Percentiles rank a stretch among this genome's conserved stretches.
Conservation (phyloP, 1,140 invertebrate species). For the Drosophila mayri region DNA sequence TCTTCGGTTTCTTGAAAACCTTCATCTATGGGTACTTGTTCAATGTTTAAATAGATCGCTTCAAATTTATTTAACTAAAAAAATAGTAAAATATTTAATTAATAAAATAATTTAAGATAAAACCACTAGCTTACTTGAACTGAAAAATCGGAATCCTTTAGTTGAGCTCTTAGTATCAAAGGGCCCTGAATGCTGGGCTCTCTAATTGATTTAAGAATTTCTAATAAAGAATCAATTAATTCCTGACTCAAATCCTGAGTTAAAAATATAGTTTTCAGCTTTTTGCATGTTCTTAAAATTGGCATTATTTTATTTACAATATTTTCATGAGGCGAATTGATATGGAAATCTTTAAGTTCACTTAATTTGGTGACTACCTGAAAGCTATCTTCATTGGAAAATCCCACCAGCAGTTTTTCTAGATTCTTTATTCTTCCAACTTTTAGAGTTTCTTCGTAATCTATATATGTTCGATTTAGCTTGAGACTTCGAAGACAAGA, state of each 20-base stretch:
- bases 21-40: constrained; percentile 6
- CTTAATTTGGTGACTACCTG: not conserved
- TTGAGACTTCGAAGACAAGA: not conserved
- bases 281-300: not conserved
- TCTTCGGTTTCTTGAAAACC: not conserved
- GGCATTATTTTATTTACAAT: constrained; percentile 7
- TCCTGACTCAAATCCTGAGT: not conserved
- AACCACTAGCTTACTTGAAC: not conserved
- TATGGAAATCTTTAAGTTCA: not conserved
- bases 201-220: not conserved
- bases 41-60: not conserved
- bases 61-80: not conserved
- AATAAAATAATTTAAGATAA: not conserved
- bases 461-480: not conserved
- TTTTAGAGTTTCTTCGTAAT: not conserved
- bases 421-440: not conserved
- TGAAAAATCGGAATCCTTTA: not conserved
- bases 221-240: not conserved
- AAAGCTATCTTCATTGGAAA: not conserved
- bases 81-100: not conserved
- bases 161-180: not conserved
- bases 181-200: not conserved
- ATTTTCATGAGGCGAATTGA: not conserved
- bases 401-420: not conserved
- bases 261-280: not conserved